Percentiles rank a stretch among this genome's conserved stretches.
phyloP scores from a whole-genome alignment of 2,888 invertebrate genomes.

The Cephus pulcher region DNA sequence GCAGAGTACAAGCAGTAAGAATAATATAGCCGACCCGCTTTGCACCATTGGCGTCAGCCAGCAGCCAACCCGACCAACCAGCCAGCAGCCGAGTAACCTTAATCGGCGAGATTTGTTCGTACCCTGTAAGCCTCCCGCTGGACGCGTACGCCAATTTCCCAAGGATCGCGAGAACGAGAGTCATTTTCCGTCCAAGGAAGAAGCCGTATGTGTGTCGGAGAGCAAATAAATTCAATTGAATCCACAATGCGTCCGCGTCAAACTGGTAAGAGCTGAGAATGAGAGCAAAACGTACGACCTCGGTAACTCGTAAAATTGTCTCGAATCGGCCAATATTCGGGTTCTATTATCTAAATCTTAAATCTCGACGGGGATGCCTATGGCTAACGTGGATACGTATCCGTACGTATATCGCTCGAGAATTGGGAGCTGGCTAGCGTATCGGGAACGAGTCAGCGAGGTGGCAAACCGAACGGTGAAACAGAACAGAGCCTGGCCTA shows the following conservation, averaged over 20 bases:
- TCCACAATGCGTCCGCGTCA: background rate
- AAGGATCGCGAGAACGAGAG: background rate
- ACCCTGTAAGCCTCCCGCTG: background rate
- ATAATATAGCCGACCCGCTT: slow-evolving; percentile 51
- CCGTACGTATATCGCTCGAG: background rate
- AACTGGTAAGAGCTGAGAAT: background rate
- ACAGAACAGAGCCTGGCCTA: slow-evolving; percentile 50
- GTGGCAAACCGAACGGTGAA: slow-evolving; percentile 31
- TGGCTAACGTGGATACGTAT: background rate
- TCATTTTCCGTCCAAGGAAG: background rate
- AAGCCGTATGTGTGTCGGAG: background rate
- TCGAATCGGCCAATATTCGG: background rate
- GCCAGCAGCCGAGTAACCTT: slow-evolving; percentile 34
- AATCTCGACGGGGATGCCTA: background rate
- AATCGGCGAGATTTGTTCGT: slow-evolving; percentile 2
- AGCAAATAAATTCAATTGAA: background rate
- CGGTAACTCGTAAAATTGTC: background rate
- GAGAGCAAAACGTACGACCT: too few relatives aligned
- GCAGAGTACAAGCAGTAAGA: slow-evolving; percentile 28
- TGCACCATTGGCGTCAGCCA: slow-evolving; percentile 48
- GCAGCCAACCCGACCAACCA: slow-evolving; percentile 48
- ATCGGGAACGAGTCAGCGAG: slow-evolving; percentile 2
- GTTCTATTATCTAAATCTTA: background rate
- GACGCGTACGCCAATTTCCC: background rate
- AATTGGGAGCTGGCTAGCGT: background rate